Conservation (phyloP, 2,113 vertebrate species). For the Cisticola juncidis region DNA sequence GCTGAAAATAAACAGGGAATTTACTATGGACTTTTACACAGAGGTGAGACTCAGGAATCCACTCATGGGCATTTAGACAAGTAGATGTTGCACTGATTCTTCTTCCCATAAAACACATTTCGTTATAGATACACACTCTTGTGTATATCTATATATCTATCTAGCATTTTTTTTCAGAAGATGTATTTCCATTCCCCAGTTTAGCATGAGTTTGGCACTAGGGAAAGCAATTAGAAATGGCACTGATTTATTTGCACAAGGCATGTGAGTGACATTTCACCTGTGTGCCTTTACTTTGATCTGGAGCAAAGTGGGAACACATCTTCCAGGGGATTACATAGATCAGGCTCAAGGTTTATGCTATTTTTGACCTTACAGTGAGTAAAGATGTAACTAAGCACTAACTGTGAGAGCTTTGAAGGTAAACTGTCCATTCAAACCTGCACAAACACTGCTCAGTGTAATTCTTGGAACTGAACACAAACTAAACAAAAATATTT, state of each 20-base stretch:
- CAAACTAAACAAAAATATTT: neutral
- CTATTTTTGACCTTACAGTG: neutral
- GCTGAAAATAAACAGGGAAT: neutral
- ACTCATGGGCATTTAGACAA: neutral
- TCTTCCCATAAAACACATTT: neutral
- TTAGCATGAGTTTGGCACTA: neutral
- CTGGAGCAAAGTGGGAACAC: neutral
- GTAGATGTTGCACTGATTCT: neutral
- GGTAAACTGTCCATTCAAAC: neutral
- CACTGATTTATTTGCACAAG: neutral
- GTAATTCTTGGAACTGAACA: neutral
- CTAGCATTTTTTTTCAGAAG: neutral
- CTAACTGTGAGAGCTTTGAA: neutral
- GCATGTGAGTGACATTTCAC: conserved; percentile 4
- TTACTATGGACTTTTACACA: neutral
- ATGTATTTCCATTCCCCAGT: neutral
- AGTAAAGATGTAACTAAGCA: neutral
- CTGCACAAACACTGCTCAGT: neutral
- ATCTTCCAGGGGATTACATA: neutral
- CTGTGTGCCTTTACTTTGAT: neutral
- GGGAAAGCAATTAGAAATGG: neutral
- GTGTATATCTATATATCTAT: neutral
- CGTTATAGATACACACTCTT: neutral
- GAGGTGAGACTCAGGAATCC: neutral
- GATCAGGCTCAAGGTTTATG: conserved; percentile 12